These are phyloP conservation scores for Helleia helle DNA, from an alignment of 2,888 invertebrate species.

Conservation along the genomic window DNA sequence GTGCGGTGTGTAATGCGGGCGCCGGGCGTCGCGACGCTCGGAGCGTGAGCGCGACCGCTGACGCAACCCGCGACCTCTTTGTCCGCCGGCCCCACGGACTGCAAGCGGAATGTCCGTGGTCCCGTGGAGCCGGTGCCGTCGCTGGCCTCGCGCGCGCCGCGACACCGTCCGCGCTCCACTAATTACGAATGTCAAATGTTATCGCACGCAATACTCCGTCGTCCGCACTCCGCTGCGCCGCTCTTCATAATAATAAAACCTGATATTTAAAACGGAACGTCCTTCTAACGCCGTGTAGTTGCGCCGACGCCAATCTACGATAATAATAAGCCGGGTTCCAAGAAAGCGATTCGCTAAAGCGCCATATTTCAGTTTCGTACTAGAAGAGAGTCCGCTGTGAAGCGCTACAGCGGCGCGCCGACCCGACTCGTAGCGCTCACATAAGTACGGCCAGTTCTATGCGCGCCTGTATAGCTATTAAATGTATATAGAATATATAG, in stretches of 20 bases:
- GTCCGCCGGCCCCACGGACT: conserved; percentile 45
- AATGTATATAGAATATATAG: conserved; percentile 75
- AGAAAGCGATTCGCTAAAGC: conserved; percentile 51
- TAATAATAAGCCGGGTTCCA: conserved; percentile 70
- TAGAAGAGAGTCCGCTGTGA: conserved; percentile 34
- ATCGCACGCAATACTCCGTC: conserved; percentile 71
- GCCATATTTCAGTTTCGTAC: conserved; percentile 31
- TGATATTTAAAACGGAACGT: conserved; percentile 75
- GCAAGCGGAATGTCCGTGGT: conserved; percentile 30
- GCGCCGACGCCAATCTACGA: conserved; percentile 75
- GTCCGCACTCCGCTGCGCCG: conserved; percentile 72
- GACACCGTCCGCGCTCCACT: conserved; percentile 54
- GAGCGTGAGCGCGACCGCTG: conserved; percentile 34
- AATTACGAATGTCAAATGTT: conserved; percentile 75
- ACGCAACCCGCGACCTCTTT: conserved; percentile 72
- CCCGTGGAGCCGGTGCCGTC: conserved; percentile 25
- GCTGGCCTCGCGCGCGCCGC: conserved; percentile 44
- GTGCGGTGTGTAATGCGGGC: conserved; percentile 47
- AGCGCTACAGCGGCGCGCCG: conserved; percentile 55
- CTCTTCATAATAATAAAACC: conserved; percentile 75
- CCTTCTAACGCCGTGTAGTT: conserved; percentile 75
- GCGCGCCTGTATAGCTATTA: conserved; percentile 75
- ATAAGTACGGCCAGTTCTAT: conserved; percentile 75
- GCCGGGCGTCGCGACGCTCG: conserved; percentile 24
- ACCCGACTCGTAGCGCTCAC: conserved; percentile 61